These are phyloP conservation scores for Saccopteryx leptura DNA, from an alignment of 2,113 vertebrate genomes.

Conservation along the genomic window DNA sequence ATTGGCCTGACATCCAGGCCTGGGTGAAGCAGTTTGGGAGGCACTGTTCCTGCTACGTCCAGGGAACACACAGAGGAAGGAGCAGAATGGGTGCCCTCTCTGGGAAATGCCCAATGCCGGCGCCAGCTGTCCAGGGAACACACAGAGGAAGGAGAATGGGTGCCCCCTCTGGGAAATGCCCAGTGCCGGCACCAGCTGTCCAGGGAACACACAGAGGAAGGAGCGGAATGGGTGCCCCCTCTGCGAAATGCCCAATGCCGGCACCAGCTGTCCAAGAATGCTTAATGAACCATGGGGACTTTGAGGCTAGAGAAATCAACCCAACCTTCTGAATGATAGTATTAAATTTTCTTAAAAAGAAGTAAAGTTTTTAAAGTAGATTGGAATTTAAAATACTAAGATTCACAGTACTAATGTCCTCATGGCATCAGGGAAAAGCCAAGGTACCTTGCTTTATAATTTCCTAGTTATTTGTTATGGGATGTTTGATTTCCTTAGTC, in stretches of 20 bases:
- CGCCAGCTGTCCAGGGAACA: background rate
- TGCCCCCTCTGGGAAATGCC: background rate
- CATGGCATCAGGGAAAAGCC: background rate
- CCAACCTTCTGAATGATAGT: background rate
- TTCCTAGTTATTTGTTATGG: background rate
- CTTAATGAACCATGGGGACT: background rate
- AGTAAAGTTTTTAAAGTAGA: background rate
- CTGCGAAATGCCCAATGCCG: background rate
- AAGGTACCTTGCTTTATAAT: background rate
- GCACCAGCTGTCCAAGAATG: background rate
- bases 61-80: background rate
- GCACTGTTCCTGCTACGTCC: background rate
- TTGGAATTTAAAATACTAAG: slow-evolving; percentile 9
- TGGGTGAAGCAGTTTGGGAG: background rate
- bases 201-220: background rate
- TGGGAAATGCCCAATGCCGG: background rate
- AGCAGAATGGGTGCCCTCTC: background rate
- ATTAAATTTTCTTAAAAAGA: background rate
- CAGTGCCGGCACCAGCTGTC: too few relatives aligned
- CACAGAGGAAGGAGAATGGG: background rate
- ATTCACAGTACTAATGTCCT: background rate
- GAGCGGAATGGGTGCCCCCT: background rate
- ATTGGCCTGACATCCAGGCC: background rate
- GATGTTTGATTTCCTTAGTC: background rate
- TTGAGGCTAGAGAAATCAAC: background rate